phyloP scores from a whole-genome alignment of 2,888 invertebrate genomes.

The Sesia bembeciformis region DNA sequence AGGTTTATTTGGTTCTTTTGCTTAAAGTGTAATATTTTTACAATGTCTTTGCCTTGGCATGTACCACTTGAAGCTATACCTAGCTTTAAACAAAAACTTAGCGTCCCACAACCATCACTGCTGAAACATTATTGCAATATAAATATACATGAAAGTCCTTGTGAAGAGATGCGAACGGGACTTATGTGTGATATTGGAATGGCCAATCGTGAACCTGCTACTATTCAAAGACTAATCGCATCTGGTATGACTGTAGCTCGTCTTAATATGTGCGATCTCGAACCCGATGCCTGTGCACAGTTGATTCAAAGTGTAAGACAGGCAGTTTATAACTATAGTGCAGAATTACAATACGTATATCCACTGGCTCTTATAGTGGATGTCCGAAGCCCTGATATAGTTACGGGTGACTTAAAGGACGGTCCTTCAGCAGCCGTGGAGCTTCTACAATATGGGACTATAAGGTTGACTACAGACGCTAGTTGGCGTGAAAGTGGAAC shows the following conservation, averaged over 20 bases:
- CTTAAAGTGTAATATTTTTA: not conserved
- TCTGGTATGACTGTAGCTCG: constrained; percentile 64
- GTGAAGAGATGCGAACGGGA: constrained; percentile 57
- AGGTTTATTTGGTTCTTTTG: too few species aligned
- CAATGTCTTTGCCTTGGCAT: constrained; percentile 62
- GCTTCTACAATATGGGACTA: constrained; percentile 39
- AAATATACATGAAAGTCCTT: constrained; percentile 45
- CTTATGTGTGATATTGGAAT: constrained; percentile 61
- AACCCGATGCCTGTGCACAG: constrained; percentile 54
- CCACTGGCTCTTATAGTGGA: constrained; percentile 63
- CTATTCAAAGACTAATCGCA: constrained; percentile 57
- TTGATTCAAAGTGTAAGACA: constrained; percentile 59
- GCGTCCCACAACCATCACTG: constrained; percentile 28
- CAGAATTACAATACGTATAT: constrained; percentile 59
- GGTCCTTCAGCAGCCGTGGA: constrained; percentile 47
- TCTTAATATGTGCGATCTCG: constrained; percentile 54
- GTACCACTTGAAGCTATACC: constrained; percentile 48
- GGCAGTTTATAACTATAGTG: constrained; percentile 63
- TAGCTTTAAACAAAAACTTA: constrained; percentile 19
- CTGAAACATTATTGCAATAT: constrained; percentile 51
- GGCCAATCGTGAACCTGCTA: constrained; percentile 45
- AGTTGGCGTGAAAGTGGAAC: constrained; percentile 72
- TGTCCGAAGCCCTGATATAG: constrained; percentile 51
- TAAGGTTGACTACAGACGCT: constrained; percentile 65
- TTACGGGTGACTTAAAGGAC: constrained; percentile 55